A percentile compares a stretch with the other conserved stretches of the same genome.
Evolutionary conservation across 1,140 invertebrate species (phyloP).

Genomic region (Drosophila eugracilis): DNA sequence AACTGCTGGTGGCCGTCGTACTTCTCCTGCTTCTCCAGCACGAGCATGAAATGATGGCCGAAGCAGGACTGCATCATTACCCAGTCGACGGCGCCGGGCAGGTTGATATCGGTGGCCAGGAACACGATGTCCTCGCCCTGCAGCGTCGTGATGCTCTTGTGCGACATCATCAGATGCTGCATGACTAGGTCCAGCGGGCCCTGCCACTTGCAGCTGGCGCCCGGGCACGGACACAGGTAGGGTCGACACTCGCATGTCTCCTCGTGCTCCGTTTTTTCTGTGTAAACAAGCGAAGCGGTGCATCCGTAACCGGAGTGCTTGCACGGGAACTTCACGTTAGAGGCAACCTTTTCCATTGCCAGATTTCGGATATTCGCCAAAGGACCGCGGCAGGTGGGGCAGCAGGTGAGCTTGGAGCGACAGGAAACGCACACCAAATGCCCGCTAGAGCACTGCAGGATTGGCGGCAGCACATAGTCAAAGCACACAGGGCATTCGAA

Average conservation of each 20-base stretch:
- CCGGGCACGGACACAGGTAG: slow-evolving; percentile 99
- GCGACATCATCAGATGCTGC: slow-evolving; percentile 98
- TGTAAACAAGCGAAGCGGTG: slow-evolving; percentile 95
- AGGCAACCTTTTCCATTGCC: slow-evolving; percentile 99
- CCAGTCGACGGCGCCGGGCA: slow-evolving; percentile 99
- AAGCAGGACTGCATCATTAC: slow-evolving; percentile 99
- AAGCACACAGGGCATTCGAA: slow-evolving; percentile 99
- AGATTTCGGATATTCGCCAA: slow-evolving; percentile 98
- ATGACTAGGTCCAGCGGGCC: slow-evolving; percentile 97
- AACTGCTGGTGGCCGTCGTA: slow-evolving; percentile 99
- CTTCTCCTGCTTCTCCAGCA: slow-evolving; percentile 99
- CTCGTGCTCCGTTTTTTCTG: slow-evolving; percentile 99
- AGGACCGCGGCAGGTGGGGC: slow-evolving; percentile 98
- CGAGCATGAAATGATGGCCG: slow-evolving; percentile 99
- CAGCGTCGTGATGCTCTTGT: slow-evolving; percentile 99
- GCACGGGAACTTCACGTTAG: slow-evolving; percentile 99
- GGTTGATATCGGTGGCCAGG: slow-evolving; percentile 99
- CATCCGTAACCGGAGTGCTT: slow-evolving; percentile 99
- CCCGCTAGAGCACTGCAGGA: slow-evolving; percentile 94
- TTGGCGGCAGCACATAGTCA: slow-evolving; percentile 99
- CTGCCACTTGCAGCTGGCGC: slow-evolving; percentile 99
- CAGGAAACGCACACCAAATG: slow-evolving; percentile 97
- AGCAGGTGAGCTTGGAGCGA: slow-evolving; percentile 97
- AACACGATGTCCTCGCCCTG: slow-evolving; percentile 99
- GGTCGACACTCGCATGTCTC: slow-evolving; percentile 99